Conservation (phyloP, 2,113 vertebrate genomes). For the Ifrita kowaldi region DNA sequence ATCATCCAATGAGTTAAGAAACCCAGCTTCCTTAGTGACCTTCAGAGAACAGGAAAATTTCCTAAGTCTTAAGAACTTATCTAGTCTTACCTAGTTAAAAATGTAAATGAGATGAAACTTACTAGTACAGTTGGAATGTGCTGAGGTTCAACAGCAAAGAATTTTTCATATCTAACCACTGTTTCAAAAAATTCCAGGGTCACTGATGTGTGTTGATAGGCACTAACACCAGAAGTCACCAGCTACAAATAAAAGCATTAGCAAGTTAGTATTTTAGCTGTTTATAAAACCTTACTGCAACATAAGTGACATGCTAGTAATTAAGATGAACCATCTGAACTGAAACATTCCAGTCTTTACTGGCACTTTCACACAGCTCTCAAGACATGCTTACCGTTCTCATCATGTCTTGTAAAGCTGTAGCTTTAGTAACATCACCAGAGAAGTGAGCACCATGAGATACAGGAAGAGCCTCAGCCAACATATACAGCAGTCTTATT, state of each 20-base stretch:
- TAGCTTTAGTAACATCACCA: constrained; percentile 90
- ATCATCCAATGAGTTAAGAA: not conserved
- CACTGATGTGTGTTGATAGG: constrained; percentile 92
- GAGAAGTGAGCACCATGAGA: constrained; percentile 95
- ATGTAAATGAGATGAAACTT: constrained; percentile 53
- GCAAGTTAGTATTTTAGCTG: not conserved
- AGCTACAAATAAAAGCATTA: constrained; percentile 73
- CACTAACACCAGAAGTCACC: constrained; percentile 90
- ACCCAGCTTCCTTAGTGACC: not conserved
- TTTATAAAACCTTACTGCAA: not conserved
- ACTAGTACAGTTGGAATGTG: constrained; percentile 94
- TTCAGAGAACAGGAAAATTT: not conserved
- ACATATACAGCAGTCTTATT: constrained; percentile 92
- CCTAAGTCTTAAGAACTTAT: not conserved
- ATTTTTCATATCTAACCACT: constrained; percentile 94
- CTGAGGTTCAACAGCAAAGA: constrained; percentile 93
- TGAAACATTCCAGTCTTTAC: not conserved
- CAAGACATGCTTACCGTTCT: constrained; percentile 79
- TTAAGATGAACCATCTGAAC: not conserved
- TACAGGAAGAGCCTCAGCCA: constrained; percentile 93
- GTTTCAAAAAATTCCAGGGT: constrained; percentile 97
- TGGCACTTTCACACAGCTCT: not conserved
- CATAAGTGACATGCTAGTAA: not conserved
- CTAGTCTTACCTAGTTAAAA: not conserved
- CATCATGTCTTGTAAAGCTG: constrained; percentile 97